A percentile compares a stretch with the other conserved stretches of the same genome.
These are phyloP conservation scores for Bombus waltoni DNA, from an alignment of 1,140 invertebrate species.

Conservation along the genomic window DNA sequence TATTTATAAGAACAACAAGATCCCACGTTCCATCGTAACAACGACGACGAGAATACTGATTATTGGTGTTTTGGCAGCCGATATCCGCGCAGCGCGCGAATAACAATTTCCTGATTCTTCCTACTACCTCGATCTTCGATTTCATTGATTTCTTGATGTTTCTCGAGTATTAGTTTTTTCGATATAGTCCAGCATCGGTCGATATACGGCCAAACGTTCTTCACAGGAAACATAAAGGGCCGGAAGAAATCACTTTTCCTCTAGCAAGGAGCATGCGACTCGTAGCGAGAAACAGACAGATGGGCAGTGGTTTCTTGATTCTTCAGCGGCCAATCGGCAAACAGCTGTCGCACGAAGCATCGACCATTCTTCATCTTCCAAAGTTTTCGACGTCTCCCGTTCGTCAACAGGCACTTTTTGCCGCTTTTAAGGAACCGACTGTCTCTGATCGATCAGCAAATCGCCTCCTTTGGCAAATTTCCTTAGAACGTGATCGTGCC, in stretches of 20 bases:
- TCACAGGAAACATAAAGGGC: neutral
- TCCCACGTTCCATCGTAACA: constrained; percentile 7
- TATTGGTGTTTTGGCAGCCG: constrained; percentile 67
- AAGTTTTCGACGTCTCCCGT: neutral
- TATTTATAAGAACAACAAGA: constrained; percentile 48
- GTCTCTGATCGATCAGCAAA: neutral
- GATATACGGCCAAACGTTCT: neutral
- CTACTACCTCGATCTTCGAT: constrained; percentile 4
- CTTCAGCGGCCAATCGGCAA: constrained; percentile 1
- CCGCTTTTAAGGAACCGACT: neutral
- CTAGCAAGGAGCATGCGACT: neutral
- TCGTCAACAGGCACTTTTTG: constrained; percentile 54
- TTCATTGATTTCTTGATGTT: neutral
- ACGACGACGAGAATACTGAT: constrained; percentile 59
- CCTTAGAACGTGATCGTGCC: neutral
- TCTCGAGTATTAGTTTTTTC: neutral
- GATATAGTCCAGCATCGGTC: constrained; percentile 30
- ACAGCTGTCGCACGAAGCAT: neutral
- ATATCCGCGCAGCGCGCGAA: constrained; percentile 56
- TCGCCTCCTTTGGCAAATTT: neutral
- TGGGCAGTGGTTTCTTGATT: constrained; percentile 60
- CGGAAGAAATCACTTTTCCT: neutral
- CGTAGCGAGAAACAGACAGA: constrained; percentile 10
- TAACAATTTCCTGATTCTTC: constrained; percentile 33
- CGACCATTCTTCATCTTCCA: constrained; percentile 22